Evolutionary conservation across 2,113 vertebrate genomes (phyloP), one percentile per base, ranked within the genome.

Genomic region (Ophiodon elongatus): DNA sequence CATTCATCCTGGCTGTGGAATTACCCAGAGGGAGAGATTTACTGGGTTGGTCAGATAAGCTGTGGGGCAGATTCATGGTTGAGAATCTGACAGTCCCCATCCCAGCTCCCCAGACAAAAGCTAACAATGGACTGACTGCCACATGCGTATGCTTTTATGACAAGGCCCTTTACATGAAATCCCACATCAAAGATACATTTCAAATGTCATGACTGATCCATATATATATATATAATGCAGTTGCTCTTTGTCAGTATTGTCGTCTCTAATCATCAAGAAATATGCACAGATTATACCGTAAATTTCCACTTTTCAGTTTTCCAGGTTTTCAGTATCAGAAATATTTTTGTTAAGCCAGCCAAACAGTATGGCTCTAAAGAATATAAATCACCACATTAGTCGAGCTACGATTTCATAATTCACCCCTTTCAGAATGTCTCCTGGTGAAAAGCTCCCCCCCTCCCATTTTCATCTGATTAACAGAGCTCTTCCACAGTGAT

Each of bases 11-110:
- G 15, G 41, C 63, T 57, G 57, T 79, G 66, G 83, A 86, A 88
- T 89, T 76, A 85, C 80, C 68, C 43, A 66, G 47, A 78, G 66
- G 76, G 57, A 75, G 50, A 89, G 86, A 91, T 88, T 92, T 92
- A 86, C 81, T 77, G 85, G 64, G 43, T 64, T 65, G 89, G 79
- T 89, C 86, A 88, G 85, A 89, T 89, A 84, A 91, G 85, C 90
- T 80, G 73, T 68, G 69, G 70, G 68, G 71, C 31, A 80, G 83
- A 91, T 89, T 90, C 79, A 90, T 78, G 64, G 73, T 66, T 14
- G 81, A 86, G 75, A 56, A 47, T 59, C 76, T 74, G 65, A 85
- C 76, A 83, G 83, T 63, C 45, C 64, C 64, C 74, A 66, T 45
- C 62, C 69, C 64, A 41, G 74, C 63, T 80, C 84, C 59, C 31